Evolutionary conservation across 37 sponge, comb jelly and placozoan species (phyloP).

Genomic region (Beroe forskalii): DNA sequence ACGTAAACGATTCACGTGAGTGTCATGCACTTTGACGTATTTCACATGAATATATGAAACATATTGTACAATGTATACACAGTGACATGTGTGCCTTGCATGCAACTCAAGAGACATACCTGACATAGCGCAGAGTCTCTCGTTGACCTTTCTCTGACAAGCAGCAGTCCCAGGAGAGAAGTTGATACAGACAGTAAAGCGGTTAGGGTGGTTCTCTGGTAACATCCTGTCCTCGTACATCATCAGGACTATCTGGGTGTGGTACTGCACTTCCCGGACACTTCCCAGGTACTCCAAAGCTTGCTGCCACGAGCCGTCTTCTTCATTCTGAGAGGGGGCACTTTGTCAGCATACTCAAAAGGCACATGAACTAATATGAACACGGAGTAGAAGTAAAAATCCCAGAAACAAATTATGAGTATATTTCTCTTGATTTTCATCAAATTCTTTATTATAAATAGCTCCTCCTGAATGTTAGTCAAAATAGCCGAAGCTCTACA

Average conservation of each 20-base stretch:
- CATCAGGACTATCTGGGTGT: slow-evolving; percentile 86
- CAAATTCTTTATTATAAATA: too few relatives aligned
- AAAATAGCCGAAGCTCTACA: too few relatives aligned
- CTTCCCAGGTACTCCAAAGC: slow-evolving; percentile 66
- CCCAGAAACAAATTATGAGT: too few relatives aligned
- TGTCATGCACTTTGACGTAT: too few relatives aligned
- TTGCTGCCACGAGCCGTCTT: slow-evolving; percentile 69
- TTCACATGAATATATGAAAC: too few relatives aligned
- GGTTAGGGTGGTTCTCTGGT: slow-evolving; percentile 23
- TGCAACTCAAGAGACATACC: not conserved
- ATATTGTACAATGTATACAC: too few relatives aligned
- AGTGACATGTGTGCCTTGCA: too few relatives aligned
- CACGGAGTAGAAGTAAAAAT: too few relatives aligned
- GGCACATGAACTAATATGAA: not conserved
- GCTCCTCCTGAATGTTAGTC: too few relatives aligned
- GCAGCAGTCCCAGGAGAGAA: slow-evolving; percentile 64
- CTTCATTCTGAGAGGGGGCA: slow-evolving; percentile 63
- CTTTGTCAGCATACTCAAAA: not conserved
- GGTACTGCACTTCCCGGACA: slow-evolving; percentile 81
- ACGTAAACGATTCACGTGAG: too few relatives aligned
- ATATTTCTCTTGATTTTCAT: too few relatives aligned
- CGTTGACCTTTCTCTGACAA: slow-evolving; percentile 55
- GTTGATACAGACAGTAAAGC: slow-evolving; percentile 46
- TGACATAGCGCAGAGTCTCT: slow-evolving; percentile 50
- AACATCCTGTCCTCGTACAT: slow-evolving; percentile 77